Conservation (phyloP, 2,888 invertebrate genomes). For the Eristalis pertinax region DNA sequence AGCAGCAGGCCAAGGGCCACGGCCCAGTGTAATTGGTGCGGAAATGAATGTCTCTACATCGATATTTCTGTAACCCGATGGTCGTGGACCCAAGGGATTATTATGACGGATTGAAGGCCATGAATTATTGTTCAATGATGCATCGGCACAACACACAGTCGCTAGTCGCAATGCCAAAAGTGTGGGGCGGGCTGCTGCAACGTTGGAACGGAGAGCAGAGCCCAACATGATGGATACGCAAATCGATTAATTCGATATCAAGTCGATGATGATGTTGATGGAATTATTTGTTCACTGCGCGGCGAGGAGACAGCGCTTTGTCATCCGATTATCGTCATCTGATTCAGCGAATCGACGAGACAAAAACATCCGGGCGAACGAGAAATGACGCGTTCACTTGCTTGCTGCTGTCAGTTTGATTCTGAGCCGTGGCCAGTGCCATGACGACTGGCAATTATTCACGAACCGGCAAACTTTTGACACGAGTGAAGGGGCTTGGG, state of each 20-base stretch:
- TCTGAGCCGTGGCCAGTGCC: not conserved
- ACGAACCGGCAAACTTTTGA: not conserved
- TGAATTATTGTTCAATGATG: slow-evolving; percentile 65
- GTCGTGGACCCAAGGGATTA: slow-evolving; percentile 56
- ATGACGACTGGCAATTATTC: not conserved
- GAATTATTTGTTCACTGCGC: slow-evolving; percentile 41
- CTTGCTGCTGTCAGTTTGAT: not conserved
- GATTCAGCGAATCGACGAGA: not conserved
- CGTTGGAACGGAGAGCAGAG: slow-evolving; percentile 10
- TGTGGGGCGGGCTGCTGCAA: not conserved
- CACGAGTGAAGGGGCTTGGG: no score
- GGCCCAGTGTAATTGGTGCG: slow-evolving; percentile 59
- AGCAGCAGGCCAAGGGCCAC: slow-evolving; percentile 6
- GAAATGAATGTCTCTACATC: slow-evolving; percentile 58
- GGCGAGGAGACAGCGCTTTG: slow-evolving; percentile 5
- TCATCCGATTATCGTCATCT: slow-evolving; percentile 19
- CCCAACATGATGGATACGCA: slow-evolving; percentile 56
- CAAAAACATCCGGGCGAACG: not conserved
- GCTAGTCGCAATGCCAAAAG: not conserved
- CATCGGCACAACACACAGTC: slow-evolving; percentile 36
- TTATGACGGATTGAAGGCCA: slow-evolving; percentile 65
- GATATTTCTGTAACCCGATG: slow-evolving; percentile 59
- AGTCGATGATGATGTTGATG: slow-evolving; percentile 57
- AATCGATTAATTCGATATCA: slow-evolving; percentile 59
- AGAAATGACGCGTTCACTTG: not conserved